Percentiles rank a stretch among this genome's conserved stretches.
phyloP scores from a whole-genome alignment of 2,113 vertebrate genomes.

The Pedionomus torquatus region DNA sequence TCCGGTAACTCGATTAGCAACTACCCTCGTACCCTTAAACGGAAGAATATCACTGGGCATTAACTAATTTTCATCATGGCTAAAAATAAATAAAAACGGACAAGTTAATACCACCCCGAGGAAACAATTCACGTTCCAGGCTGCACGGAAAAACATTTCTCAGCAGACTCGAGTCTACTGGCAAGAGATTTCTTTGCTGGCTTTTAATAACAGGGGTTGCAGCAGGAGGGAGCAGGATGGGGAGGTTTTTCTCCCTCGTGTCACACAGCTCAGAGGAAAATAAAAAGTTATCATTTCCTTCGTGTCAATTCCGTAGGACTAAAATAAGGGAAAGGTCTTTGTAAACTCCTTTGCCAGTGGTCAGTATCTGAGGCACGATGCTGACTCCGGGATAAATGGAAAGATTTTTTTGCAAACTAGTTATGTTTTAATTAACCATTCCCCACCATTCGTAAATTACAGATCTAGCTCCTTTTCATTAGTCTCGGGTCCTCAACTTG shows the following conservation, averaged over 20 bases:
- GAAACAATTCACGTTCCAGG: background rate
- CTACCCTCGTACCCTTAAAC: background rate
- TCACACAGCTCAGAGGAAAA: background rate
- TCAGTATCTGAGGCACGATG: background rate
- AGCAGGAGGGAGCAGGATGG: background rate
- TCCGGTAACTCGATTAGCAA: rapidly evolving
- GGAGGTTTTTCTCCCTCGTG: background rate
- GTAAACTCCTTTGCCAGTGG: background rate
- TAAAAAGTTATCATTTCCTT: background rate
- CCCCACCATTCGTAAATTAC: background rate
- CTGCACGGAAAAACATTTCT: background rate
- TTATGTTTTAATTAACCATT: background rate
- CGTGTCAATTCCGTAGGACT: background rate
- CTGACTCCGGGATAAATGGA: background rate
- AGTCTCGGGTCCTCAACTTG: background rate
- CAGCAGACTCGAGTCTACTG: background rate
- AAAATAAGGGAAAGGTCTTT: background rate
- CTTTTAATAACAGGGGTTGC: background rate
- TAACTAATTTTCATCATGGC: background rate
- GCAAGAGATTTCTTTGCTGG: background rate
- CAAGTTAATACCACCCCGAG: background rate
- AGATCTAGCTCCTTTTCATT: background rate
- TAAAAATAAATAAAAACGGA: background rate
- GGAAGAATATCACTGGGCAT: background rate
- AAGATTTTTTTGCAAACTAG: rapidly evolving